Evolutionary conservation across 2,888 invertebrate genomes (phyloP), one percentile per base, ranked within the genome.

Genomic region (Protonemura montana): DNA sequence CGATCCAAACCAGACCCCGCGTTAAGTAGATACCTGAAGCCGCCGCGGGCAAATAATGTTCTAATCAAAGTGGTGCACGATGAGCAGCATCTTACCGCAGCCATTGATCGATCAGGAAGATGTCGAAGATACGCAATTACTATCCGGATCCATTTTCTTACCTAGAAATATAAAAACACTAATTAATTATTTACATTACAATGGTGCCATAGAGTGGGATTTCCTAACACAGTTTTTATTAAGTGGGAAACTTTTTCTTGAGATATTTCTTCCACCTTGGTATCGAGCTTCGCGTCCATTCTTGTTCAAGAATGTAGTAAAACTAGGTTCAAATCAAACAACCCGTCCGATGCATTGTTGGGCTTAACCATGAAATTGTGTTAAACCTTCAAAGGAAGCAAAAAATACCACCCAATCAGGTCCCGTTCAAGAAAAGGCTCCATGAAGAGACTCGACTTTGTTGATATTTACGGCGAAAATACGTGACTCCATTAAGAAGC

Each of bases 381-480:
- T 59, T 21, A 59, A 16, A 59, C 7, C 59, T 59, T 59, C 59
- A 59, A 59, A 59, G 13, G 2, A 59, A 59, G 59, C 2, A 59
- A 59, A 59, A 59, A 59, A 21, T 59, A n/a, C 16, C 2, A 13
- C 13, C 59, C 59, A 59, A 59, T 59, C 59, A 59, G 59, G 59
- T 59, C 21, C 59, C 59, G 13, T 59, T 59, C 59, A 59, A 13
- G 59, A 59, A n/a, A 59, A 10, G 59, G 59, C 13, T 10, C 13
- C 13, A 59, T 59, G 59, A 59, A 59, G 59, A 59, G 59, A 21
- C 59, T 59, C 59, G 78, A 78, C 78, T 25, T 78, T 78, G 78
- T 78, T 78, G 78, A 78, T 78, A 78, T 78, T 78, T 78, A 78
- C 78, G 6, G 28, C 27, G 26, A 26, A 78, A 78, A 78, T 13